Evolutionary conservation across 2,888 invertebrate species (phyloP), one percentile per base, ranked within the genome.

Genomic region (Nebria salina): DNA sequence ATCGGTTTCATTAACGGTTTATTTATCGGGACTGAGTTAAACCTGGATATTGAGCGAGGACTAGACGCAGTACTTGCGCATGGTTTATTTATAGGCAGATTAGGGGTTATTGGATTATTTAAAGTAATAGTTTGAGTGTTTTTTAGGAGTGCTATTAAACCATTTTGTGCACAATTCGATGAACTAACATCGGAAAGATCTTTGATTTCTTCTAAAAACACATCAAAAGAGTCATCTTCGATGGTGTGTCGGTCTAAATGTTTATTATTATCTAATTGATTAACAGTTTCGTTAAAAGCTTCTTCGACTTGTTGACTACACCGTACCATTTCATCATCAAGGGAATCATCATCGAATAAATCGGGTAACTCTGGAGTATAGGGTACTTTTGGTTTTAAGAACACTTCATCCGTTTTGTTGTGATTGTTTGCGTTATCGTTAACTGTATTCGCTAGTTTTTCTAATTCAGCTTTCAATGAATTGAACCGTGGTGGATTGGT

Each of bases 261-360:
- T 34, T 73, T 66, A 34, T 76, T 42, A 75, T 68, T 66, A n/a
- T 34, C 20, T 20, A 20, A 54, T 66, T 74, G 34, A 68, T 72
- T 73, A 25, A 25, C 72, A 11, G 73, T 83, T 26, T 82, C 82
- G 77, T 82, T 83, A n/a, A 82, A 83, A 9, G 83, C 81, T 76
- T 84, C 81, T 84, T 88, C 89, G 26, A 88, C 82, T 84, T 86
- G 83, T 84, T 88, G 88, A 83, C 87, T 88, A 82, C 85, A 87
- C 72, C 86, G 82, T 70, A 88, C 34, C 79, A 89, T 84, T 82
- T 88, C 84, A 82, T 88, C 87, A 82, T 88, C 88, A 77, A 88
- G 83, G 6, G 87, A 87, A 85, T 89, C 88, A 84, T 85, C 84
- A 43, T 87, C 84, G 82, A 89, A 88, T 4, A 87, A 80, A 66